phyloP scores from a whole-genome alignment of 1,140 invertebrate species.

The Tetranychus urticae region DNA sequence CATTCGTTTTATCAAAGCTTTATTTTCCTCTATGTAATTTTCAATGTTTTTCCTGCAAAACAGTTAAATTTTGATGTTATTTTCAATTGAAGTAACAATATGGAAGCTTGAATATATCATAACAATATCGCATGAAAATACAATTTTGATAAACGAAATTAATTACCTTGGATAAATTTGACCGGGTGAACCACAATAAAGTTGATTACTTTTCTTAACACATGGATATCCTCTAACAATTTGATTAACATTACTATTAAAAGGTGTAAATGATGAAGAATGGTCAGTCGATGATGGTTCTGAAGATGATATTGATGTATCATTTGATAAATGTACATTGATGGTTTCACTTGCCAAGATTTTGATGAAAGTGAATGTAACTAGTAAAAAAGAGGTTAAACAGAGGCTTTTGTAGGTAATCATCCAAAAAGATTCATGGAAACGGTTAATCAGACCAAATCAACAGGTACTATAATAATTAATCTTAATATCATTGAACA shows the following conservation, averaged over 20 bases:
- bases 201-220: slow-evolving; percentile 59
- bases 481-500: too few relatives aligned
- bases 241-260: background rate
- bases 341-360: too few relatives aligned
- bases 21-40: slow-evolving; percentile 73
- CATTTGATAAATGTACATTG: too few relatives aligned
- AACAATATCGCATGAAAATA: background rate
- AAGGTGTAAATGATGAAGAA: background rate
- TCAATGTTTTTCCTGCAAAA: slow-evolving; percentile 58
- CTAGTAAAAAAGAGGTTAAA: background rate
- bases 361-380: too few relatives aligned
- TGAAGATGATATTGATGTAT: too few relatives aligned
- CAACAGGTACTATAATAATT: too few relatives aligned
- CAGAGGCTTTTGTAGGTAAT: background rate
- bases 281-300: background rate
- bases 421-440: background rate
- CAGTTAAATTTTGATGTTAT: background rate
- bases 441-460: background rate
- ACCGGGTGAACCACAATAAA: slow-evolving; percentile 69
- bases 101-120: too few relatives aligned
- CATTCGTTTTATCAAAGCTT: slow-evolving; percentile 71
- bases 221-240: slow-evolving; percentile 55
- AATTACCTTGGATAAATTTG: slow-evolving; percentile 58
- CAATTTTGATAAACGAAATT: background rate
- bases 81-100: too few relatives aligned